Conservation (phyloP, 2,797 vertebrate species). For the Pseudochromis fuscus region DNA sequence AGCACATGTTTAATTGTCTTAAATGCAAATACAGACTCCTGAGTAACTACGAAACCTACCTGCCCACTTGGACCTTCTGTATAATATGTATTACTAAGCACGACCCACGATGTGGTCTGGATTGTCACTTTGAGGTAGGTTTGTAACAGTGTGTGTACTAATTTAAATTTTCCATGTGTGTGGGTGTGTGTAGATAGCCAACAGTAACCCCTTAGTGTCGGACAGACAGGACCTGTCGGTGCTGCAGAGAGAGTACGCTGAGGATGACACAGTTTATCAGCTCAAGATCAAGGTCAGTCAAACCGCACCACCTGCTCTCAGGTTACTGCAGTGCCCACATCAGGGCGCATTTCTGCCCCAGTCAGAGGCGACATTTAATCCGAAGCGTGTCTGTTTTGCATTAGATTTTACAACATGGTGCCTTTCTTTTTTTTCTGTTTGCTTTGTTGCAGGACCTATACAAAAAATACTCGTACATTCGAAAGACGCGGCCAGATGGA, state of each 20-base stretch:
- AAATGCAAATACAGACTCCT: not conserved
- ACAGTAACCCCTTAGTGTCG: constrained; percentile 94
- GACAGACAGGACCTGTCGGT: constrained; percentile 92
- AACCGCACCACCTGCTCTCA: constrained; percentile 2
- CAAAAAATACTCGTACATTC: constrained; percentile 93
- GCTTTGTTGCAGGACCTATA: constrained; percentile 86
- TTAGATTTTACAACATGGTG: not conserved
- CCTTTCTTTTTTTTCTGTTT: not conserved
- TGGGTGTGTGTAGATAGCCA: constrained; percentile 88
- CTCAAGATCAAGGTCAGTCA: constrained; percentile 91
- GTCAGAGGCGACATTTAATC: not conserved
- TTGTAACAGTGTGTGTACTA: not conserved
- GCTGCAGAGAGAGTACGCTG: constrained; percentile 91
- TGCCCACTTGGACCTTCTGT: not conserved
- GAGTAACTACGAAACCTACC: not conserved
- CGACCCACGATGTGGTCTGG: not conserved
- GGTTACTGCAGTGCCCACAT: constrained; percentile 28
- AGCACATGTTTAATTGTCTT: not conserved
- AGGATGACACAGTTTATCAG: constrained; percentile 94
- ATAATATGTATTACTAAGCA: not conserved
- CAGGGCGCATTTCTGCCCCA: not conserved
- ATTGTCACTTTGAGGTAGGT: not conserved
- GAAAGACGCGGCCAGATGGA: constrained; percentile 94
- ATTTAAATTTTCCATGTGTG: constrained; percentile 8
- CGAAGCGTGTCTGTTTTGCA: no score